Percentiles rank a stretch among this genome's conserved stretches.
Conservation (phyloP, 1,140 invertebrate species). For the Leptopilina boulardi region DNA sequence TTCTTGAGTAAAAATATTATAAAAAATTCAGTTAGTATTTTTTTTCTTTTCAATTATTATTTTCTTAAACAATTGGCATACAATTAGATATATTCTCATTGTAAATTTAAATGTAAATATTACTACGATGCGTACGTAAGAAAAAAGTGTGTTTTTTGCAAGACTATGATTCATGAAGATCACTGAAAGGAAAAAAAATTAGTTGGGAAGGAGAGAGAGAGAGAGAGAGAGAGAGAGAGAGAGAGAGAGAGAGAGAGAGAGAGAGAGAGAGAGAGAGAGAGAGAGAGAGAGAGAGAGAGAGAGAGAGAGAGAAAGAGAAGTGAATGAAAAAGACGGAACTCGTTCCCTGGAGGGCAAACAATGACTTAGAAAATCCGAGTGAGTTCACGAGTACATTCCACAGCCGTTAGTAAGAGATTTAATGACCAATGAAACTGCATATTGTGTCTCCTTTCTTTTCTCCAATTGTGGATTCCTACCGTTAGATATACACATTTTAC, state of each 20-base stretch:
- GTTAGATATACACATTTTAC: background rate
- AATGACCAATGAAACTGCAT: constrained; percentile 8
- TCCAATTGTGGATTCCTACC: constrained; percentile 1
- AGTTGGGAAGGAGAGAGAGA: background rate
- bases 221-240: background rate
- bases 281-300: background rate
- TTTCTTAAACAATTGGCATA: too few relatives aligned
- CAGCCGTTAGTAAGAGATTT: constrained; percentile 17
- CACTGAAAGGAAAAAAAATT: constrained; percentile 1
- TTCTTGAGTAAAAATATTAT: too few relatives aligned
- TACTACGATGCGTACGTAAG: background rate
- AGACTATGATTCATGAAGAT: constrained; percentile 7
- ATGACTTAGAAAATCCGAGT: constrained; percentile 20
- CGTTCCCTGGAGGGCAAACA: constrained; percentile 10
- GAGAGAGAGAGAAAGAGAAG: background rate
- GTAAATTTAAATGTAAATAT: background rate
- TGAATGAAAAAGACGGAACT: constrained; percentile 24
- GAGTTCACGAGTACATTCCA: constrained; percentile 20
- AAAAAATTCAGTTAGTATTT: too few relatives aligned
- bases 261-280: background rate
- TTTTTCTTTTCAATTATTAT: background rate
- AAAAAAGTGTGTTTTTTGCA: constrained; percentile 5
- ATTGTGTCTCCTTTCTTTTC: constrained; percentile 16
- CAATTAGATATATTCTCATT: background rate
- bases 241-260: background rate